Percentiles rank a stretch among this genome's conserved stretches.
These are phyloP conservation scores for Leptopilina clavipes DNA, from an alignment of 1,140 invertebrate species.

Conservation along the genomic window DNA sequence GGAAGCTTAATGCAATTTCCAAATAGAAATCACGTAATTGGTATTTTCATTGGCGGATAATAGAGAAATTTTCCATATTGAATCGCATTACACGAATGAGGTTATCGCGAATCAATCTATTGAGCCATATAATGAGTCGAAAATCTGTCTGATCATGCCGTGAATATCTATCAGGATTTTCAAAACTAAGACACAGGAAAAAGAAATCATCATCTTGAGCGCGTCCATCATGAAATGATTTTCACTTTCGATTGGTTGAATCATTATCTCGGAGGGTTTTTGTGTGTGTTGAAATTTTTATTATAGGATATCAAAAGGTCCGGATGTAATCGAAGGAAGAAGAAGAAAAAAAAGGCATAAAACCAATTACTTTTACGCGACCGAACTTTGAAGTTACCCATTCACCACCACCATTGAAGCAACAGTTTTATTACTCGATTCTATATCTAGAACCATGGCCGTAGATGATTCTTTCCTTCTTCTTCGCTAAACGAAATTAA, in stretches of 20 bases:
- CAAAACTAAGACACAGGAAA: slow-evolving; percentile 2
- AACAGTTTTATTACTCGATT: slow-evolving; percentile 25
- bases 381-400: slow-evolving; percentile 11
- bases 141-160: background rate
- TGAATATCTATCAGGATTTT: background rate
- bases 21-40: background rate
- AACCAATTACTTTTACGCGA: slow-evolving; percentile 32
- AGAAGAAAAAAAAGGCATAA: background rate
- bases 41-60: background rate
- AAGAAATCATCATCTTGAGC: slow-evolving; percentile 16
- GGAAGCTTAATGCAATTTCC: background rate
- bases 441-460: background rate
- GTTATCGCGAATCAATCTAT: background rate
- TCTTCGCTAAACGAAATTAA: slow-evolving; percentile 17
- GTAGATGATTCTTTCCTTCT: background rate
- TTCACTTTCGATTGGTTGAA: slow-evolving; percentile 5
- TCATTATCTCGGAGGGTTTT: background rate
- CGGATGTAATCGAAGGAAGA: slow-evolving; percentile 17
- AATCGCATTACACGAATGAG: slow-evolving; percentile 9
- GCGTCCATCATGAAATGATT: background rate
- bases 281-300: slow-evolving; percentile 22
- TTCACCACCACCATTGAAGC: background rate
- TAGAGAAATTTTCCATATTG: slow-evolving; percentile 1
- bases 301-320: slow-evolving; percentile 20
- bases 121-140: slow-evolving; percentile 18